Evolutionary conservation across 2,797 vertebrate species (phyloP).

Genomic region (Spatula clypeata): DNA sequence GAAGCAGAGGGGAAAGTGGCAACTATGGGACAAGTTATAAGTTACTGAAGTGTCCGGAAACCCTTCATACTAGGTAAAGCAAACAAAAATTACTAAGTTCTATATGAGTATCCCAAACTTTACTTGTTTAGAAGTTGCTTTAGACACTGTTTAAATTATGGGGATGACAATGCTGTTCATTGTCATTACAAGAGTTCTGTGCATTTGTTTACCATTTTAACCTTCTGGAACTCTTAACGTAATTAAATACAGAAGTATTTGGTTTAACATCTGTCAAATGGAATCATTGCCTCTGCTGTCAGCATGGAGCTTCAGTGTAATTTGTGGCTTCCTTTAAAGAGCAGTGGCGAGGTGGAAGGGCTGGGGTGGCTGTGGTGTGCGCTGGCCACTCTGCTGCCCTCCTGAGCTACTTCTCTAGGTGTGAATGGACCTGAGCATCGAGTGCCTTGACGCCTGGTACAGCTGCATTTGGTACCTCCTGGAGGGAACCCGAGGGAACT

Average conservation of each 20-base stretch:
- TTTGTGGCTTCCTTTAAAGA: slow-evolving; percentile 13
- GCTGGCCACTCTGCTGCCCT: not conserved
- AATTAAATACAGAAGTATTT: slow-evolving; percentile 73
- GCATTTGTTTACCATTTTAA: slow-evolving; percentile 63
- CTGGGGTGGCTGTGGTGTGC: not conserved
- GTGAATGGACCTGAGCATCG: not conserved
- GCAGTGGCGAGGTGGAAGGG: not conserved
- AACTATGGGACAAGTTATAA: slow-evolving; percentile 50
- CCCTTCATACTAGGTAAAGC: slow-evolving; percentile 55
- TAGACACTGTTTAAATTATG: slow-evolving; percentile 52
- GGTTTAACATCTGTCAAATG: slow-evolving; percentile 69
- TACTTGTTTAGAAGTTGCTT: slow-evolving; percentile 65
- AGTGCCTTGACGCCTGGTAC: slow-evolving; percentile 38
- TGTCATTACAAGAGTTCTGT: slow-evolving; percentile 55
- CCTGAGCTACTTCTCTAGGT: not conserved
- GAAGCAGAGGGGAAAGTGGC: slow-evolving; percentile 55
- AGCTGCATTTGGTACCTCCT: not conserved
- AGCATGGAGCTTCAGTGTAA: slow-evolving; percentile 10
- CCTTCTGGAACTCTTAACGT: slow-evolving; percentile 52
- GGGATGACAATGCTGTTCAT: slow-evolving; percentile 62
- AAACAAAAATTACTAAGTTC: slow-evolving; percentile 63
- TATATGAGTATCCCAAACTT: slow-evolving; percentile 54
- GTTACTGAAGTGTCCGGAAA: slow-evolving; percentile 73
- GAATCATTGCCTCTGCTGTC: slow-evolving; percentile 62
- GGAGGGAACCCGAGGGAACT: not conserved